Conservation (phyloP, 2,797 vertebrate species). For the Ataeniobius toweri region DNA sequence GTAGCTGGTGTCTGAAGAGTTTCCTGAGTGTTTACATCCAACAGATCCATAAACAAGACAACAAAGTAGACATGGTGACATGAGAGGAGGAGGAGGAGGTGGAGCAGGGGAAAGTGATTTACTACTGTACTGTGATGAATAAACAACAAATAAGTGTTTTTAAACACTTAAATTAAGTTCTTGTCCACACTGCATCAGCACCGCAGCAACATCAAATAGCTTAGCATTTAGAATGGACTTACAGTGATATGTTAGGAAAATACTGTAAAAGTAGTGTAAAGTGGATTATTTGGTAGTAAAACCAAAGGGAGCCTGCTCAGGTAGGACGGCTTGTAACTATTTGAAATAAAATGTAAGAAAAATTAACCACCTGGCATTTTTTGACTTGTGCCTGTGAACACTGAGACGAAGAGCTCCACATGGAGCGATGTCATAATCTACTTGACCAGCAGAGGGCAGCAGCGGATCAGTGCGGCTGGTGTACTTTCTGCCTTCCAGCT, state of each 20-base stretch:
- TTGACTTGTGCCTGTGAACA: not conserved
- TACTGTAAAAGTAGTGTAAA: slow-evolving; percentile 8
- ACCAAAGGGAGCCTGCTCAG: not conserved
- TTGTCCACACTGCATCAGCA: slow-evolving; percentile 18
- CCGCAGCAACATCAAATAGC: slow-evolving; percentile 38
- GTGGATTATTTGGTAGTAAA: slow-evolving; percentile 2
- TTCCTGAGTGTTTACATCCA: slow-evolving; percentile 76
- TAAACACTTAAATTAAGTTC: slow-evolving; percentile 4
- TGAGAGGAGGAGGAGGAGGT: not conserved
- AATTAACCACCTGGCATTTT: not conserved
- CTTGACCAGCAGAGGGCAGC: slow-evolving; percentile 60
- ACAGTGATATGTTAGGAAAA: slow-evolving; percentile 11
- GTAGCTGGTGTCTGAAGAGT: slow-evolving; percentile 64
- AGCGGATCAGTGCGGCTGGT: slow-evolving; percentile 27
- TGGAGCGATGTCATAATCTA: slow-evolving; percentile 23
- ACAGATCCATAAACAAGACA: slow-evolving; percentile 39
- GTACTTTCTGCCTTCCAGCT: slow-evolving; percentile 6
- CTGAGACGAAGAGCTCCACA: not conserved
- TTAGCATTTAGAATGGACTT: slow-evolving; percentile 11
- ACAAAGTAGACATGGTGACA: not conserved
- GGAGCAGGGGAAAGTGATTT: not conserved
- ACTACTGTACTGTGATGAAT: slow-evolving; percentile 8
- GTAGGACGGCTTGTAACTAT: not conserved
- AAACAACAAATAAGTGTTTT: slow-evolving; percentile 4
- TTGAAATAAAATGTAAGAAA: not conserved